phyloP scores from a whole-genome alignment of 1,140 invertebrate genomes.

The Cyrtorhinus lividipennis region DNA sequence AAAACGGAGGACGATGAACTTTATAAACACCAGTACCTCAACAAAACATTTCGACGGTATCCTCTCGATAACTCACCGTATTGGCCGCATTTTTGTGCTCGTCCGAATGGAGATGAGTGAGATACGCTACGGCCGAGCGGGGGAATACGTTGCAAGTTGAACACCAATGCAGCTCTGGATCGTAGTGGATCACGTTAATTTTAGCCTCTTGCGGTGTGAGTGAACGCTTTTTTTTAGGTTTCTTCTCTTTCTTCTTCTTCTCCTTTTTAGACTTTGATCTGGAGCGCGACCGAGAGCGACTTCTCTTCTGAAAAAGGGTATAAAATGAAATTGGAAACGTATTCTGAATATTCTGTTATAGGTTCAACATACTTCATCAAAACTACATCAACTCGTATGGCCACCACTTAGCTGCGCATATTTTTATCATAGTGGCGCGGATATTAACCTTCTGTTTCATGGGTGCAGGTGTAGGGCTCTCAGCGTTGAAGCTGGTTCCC shows the following conservation, averaged over 20 bases:
- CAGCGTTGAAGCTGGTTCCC: not conserved
- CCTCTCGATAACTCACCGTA: too few relatives aligned
- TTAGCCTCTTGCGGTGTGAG: not conserved
- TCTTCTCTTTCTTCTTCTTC: not conserved
- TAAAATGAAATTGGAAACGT: too few relatives aligned
- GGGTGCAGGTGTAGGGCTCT: not conserved
- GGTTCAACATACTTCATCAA: too few relatives aligned
- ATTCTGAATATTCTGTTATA: too few relatives aligned
- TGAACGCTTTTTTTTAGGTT: not conserved
- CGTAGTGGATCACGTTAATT: slow-evolving; percentile 65
- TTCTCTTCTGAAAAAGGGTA: too few relatives aligned
- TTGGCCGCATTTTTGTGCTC: slow-evolving; percentile 49
- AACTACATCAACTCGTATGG: too few relatives aligned
- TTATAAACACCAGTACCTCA: too few relatives aligned
- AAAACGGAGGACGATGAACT: too few relatives aligned
- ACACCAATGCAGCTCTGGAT: slow-evolving; percentile 80
- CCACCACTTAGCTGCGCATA: too few relatives aligned
- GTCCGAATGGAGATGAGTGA: slow-evolving; percentile 63
- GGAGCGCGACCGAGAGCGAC: not conserved
- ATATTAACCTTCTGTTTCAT: not conserved
- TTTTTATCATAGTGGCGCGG: too few relatives aligned
- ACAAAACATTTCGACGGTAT: too few relatives aligned
- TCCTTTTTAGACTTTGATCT: not conserved
- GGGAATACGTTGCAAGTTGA: slow-evolving; percentile 70
- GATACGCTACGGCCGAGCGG: slow-evolving; percentile 65